Percentiles rank a stretch among this genome's conserved stretches.
Conservation (phyloP, 1,140 invertebrate species). For the Drosophila kanapiae region DNA sequence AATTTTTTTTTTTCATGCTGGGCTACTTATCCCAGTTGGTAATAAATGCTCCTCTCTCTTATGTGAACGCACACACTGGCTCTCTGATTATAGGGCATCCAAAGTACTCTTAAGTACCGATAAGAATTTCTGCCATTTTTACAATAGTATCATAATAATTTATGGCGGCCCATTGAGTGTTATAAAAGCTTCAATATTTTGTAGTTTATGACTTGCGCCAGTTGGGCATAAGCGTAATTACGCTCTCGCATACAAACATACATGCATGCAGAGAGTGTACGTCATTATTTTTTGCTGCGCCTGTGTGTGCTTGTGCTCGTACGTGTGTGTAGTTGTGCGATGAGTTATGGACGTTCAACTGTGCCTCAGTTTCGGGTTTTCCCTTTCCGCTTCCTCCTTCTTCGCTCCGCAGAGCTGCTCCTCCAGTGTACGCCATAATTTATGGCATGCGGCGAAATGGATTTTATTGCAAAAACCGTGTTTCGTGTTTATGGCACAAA, state of each 20-base stretch:
- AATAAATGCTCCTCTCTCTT: conserved; percentile 1
- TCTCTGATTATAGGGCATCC: conserved; percentile 35
- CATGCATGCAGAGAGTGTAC: conserved; percentile 59
- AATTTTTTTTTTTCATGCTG: background rate
- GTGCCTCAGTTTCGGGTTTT: conserved; percentile 60
- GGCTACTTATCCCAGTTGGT: background rate
- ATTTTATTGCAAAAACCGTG: conserved; percentile 84
- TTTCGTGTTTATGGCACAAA: conserved; percentile 79
- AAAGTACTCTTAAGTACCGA: conserved; percentile 77
- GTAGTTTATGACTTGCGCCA: conserved; percentile 83
- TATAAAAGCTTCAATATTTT: conserved; percentile 85
- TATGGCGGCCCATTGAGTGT: conserved; percentile 79
- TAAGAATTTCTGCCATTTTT: conserved; percentile 84
- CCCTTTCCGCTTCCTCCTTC: conserved; percentile 31
- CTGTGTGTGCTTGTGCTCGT: conserved; percentile 28
- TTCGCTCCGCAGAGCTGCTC: background rate
- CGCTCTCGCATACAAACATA: conserved; percentile 38
- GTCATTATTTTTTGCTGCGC: conserved; percentile 69
- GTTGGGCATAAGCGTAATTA: conserved; percentile 80
- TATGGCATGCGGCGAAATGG: conserved; percentile 83
- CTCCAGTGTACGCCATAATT: conserved; percentile 65
- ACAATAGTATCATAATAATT: conserved; percentile 84
- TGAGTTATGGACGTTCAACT: conserved; percentile 75
- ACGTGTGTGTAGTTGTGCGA: conserved; percentile 59
- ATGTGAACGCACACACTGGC: background rate